Conservation (phyloP, 2,888 invertebrate species). For the Phengaris arion region DNA sequence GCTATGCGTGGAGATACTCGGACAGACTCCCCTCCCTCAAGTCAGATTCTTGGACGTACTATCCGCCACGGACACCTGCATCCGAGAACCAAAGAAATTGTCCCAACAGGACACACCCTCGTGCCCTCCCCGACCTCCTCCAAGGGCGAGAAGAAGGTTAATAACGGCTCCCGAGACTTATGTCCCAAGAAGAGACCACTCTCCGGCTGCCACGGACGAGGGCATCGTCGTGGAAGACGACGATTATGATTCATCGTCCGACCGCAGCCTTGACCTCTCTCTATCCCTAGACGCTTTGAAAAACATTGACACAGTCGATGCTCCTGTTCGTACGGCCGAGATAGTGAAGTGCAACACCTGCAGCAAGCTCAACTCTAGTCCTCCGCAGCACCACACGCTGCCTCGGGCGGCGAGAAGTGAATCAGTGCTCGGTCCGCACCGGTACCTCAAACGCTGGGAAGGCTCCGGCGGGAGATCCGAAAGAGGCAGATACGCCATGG, state of each 20-base stretch:
- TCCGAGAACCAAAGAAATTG: conserved; percentile 64
- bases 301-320: conserved; percentile 66
- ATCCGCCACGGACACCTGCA: conserved; percentile 78
- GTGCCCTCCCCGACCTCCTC: conserved; percentile 69
- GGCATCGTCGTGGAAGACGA: conserved; percentile 77
- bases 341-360: conserved; percentile 72
- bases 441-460: conserved; percentile 73
- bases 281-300: conserved; percentile 75
- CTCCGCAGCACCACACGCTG: conserved; percentile 64
- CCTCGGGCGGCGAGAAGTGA: conserved; percentile 64
- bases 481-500: conserved; percentile 64
- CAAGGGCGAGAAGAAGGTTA: conserved; percentile 67
- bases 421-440: conserved; percentile 64
- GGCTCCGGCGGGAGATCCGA: conserved; percentile 66
- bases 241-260: conserved; percentile 79
- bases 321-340: conserved; percentile 66
- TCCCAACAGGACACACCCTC: conserved; percentile 58
- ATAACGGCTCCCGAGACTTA: conserved; percentile 65
- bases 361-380: conserved; percentile 61
- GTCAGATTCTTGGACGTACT: conserved; percentile 86
- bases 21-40: conserved; percentile 86
- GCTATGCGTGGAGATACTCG: conserved; percentile 85
- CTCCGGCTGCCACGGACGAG: conserved; percentile 75
- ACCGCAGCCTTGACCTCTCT: conserved; percentile 77
- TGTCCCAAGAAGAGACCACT: conserved; percentile 66